Evolutionary conservation across 2,113 vertebrate species (phyloP), one percentile per base, ranked within the genome.

Genomic region (Mesitornis unicolor): DNA sequence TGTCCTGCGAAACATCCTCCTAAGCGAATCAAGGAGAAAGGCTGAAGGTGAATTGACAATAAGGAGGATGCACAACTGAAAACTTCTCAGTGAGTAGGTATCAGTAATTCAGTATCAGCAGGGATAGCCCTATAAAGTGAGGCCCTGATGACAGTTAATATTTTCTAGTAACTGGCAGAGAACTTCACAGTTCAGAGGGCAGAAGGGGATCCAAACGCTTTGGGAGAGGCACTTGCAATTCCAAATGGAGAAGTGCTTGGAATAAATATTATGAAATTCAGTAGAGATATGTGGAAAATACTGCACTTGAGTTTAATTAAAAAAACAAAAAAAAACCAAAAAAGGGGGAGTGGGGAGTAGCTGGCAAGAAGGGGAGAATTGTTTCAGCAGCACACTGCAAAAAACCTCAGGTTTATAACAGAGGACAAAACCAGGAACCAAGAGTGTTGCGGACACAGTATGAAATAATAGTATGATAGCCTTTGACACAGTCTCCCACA

Each of bases 331-430:
- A 26, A 8, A 45, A 13, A n/a, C n/a, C n/a, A 33, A 36, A 2
- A 7, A 21, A 3, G 2, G 6, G 10, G 11, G 36, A 13, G 15
- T 8, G 4, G 12, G 9, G 3, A 1, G 1, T 1, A 16, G 21
- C 9, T 4, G 13, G n/a, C 16, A 11, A 70, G 51, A 76, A 91
- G 2, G 17, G 36, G 22, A 8, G 2, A 81, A 74, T 10, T 77
- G 22, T 56, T 65, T 69, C 5, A 3, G 36, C 24, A 73, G 43
- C 11, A 31, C 26, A 33, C 19, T 36, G 48, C 9, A 64, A 73
- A 57, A 74, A 15, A 5, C 5, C 19, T 92, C 38, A 59, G n/a
- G 40, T 78, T 90, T 69, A 6, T 22, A 76, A 59, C 9, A 65
- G 28, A 83, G 25, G 48, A 79, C 31, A 83, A 90, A 92, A 22